phyloP scores from a whole-genome alignment of 2,113 vertebrate species.

The Addax nasomaculatus region DNA sequence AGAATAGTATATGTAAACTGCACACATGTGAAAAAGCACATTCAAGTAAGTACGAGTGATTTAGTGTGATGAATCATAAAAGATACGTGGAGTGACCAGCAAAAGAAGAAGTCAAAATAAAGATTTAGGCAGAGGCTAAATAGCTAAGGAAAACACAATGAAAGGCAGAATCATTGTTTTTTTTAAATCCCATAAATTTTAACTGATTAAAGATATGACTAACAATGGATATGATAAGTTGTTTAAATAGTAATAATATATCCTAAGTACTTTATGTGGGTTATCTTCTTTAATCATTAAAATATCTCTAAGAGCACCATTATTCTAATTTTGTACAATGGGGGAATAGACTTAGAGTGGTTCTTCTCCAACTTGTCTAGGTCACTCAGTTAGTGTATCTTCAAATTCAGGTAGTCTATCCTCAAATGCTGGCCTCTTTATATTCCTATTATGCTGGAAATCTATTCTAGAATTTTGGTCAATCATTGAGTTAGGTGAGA shows the following conservation, averaged over 20 bases:
- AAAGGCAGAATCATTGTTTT: background rate
- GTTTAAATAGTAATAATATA: background rate
- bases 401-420: background rate
- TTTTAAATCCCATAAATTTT: background rate
- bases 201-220: background rate
- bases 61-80: background rate
- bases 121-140: background rate
- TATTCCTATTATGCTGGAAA: background rate
- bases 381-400: background rate
- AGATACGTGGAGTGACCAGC: background rate
- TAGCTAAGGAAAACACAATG: background rate
- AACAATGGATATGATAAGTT: background rate
- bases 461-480: background rate
- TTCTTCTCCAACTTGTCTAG: background rate
- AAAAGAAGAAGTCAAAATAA: background rate
- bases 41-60: background rate
- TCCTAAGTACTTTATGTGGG: background rate
- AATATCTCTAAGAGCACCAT: background rate
- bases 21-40: background rate
- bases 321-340: background rate
- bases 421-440: background rate
- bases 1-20: background rate
- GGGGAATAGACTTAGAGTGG: background rate
- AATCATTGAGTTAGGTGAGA: background rate
- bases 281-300: background rate